Conservation (phyloP, 2,888 invertebrate genomes). For the Omphaloscelis lunosa region DNA sequence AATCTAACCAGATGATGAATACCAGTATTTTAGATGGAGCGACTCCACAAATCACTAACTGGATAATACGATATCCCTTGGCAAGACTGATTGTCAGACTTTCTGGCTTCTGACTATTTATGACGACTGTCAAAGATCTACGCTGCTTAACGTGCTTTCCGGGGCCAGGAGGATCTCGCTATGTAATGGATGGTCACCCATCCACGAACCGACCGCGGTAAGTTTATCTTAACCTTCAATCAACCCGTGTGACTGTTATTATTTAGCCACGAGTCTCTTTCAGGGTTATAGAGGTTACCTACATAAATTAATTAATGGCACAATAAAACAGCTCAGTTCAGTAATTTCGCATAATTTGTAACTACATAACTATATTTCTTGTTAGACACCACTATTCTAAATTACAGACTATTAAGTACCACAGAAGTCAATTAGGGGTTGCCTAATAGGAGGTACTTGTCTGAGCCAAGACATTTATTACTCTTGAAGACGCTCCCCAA, state of each 20-base stretch:
- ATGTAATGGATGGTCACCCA: too few relatives aligned
- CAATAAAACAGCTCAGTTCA: background rate
- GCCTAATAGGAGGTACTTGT: conserved; percentile 47
- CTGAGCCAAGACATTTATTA: conserved; percentile 36
- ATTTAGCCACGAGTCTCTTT: background rate
- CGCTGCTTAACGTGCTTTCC: too few relatives aligned
- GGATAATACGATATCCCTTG: too few relatives aligned
- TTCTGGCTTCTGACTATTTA: too few relatives aligned
- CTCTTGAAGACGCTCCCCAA: conserved; percentile 15
- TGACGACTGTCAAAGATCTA: too few relatives aligned
- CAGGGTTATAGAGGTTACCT: background rate
- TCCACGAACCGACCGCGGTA: background rate
- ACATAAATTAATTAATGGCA: background rate
- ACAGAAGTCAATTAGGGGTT: conserved; percentile 53
- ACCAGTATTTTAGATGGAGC: too few relatives aligned
- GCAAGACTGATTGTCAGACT: too few relatives aligned
- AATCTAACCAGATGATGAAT: background rate
- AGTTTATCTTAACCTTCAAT: background rate
- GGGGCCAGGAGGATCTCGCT: too few relatives aligned
- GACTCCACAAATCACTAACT: too few relatives aligned
- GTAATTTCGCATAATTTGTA: conserved; percentile 29
- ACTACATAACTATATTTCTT: conserved; percentile 30
- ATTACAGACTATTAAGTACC: conserved; percentile 53
- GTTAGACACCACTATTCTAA: conserved; percentile 37
- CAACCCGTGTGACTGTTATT: background rate